Base-by-base conservation (phyloP, 1,140 invertebrate genomes). In the Ostrea edulis region DNA sequence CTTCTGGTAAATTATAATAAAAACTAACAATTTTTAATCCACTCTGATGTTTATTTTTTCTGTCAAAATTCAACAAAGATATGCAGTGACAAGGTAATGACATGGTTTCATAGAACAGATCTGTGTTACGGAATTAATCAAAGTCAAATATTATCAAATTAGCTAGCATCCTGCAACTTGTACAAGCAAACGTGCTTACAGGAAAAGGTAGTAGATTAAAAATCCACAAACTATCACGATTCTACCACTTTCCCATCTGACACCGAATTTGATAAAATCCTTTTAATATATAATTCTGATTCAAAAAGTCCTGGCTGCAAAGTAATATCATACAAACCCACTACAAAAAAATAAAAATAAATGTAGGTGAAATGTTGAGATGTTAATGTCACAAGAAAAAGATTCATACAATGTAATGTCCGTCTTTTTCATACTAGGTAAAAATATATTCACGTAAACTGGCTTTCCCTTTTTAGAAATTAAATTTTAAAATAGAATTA, bases 41-140 rank as follows among this genome's bases (percentile, higher is more conserved):
- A 77, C 68, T 77, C 68, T 77, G 11, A 35, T 77, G 22, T 77
- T 77, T 77, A 77, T 29, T 77, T 77, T 29, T 25, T 77, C 29
- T 77, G 68, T 77, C 68, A 77, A 77, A 77, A 22, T 29, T 77
- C 29, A 77, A 77, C 68, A 77, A 62, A 77, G 68, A 29, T 77
- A 77, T 77, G 68, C 14, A 14, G 68, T 77, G 68, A 77, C 22
- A 71, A 71, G 22, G 68, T 71, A 71, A 71, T 71, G 68, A 71
- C 29, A 35, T 14, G 25, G 14, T 25, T 9, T 77, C 14, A 11
- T 14, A 29, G 12, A 25, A 77, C 68, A 77, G 68, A 77, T 77
- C 68, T 77, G 68, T 25, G 68, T 77, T 77, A 29, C 9, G 29
- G 25, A 77, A 77, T 44, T 35, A 77, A 25, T 77, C 29, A 77